phyloP scores from a whole-genome alignment of 1,140 invertebrate species.

The Drosophila suzukii region DNA sequence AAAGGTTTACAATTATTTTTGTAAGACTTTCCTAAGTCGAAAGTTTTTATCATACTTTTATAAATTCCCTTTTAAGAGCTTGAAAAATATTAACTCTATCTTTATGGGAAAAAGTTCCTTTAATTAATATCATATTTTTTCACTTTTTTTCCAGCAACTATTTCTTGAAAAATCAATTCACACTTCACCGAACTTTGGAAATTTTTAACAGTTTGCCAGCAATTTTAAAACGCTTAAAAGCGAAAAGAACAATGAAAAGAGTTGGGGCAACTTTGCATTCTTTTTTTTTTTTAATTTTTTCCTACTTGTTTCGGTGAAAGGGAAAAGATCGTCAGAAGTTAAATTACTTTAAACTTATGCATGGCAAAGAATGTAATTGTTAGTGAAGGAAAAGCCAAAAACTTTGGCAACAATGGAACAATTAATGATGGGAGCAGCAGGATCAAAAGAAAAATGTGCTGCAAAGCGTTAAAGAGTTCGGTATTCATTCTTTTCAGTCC shows the following conservation, averaged over 20 bases:
- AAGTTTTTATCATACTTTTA: slow-evolving; percentile 13
- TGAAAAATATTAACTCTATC: background rate
- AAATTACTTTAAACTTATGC: slow-evolving; percentile 77
- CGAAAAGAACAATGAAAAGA: slow-evolving; percentile 26
- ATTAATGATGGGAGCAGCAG: slow-evolving; percentile 18
- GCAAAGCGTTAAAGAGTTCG: slow-evolving; percentile 1
- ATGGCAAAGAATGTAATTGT: slow-evolving; percentile 47
- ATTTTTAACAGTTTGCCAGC: slow-evolving; percentile 13
- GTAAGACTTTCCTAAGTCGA: background rate
- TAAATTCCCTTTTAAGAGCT: background rate
- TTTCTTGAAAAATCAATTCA: slow-evolving; percentile 32
- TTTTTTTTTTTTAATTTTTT: slow-evolving; percentile 16
- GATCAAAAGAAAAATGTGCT: slow-evolving; percentile 5
- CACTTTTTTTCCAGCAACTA: background rate
- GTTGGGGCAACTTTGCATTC: slow-evolving; percentile 46
- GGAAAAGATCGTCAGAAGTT: slow-evolving; percentile 62
- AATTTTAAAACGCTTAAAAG: slow-evolving; percentile 45
- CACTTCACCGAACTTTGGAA: slow-evolving; percentile 34
- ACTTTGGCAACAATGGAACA: slow-evolving; percentile 50
- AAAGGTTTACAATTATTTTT: slow-evolving; percentile 8
- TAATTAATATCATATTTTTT: slow-evolving; percentile 7
- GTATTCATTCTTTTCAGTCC: slow-evolving; percentile 4
- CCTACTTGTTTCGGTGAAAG: slow-evolving; percentile 36
- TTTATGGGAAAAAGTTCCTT: background rate
- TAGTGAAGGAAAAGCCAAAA: slow-evolving; percentile 47